phyloP scores from a whole-genome alignment of 2,113 vertebrate genomes.

The Lampris incognitus region DNA sequence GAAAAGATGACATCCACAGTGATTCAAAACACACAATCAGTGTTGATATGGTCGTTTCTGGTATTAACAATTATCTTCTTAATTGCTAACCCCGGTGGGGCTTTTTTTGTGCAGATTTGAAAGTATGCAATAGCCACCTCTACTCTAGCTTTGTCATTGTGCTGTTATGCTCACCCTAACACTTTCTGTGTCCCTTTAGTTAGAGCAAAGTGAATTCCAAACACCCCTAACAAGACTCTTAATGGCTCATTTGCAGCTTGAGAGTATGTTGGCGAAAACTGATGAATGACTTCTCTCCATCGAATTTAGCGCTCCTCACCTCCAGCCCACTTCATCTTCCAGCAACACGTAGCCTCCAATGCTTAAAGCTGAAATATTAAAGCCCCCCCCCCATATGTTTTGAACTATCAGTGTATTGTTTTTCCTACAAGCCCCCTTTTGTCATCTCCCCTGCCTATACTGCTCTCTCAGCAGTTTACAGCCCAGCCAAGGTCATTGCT shows the following conservation, averaged over 20 bases:
- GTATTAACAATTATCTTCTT: background rate
- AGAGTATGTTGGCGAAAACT: conserved; percentile 3
- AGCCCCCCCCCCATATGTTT: conserved; percentile 53
- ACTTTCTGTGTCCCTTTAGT: background rate
- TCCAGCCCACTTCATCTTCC: conserved; percentile 33
- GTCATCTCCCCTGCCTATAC: conserved; percentile 72
- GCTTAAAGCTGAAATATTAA: conserved; percentile 72
- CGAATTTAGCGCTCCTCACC: conserved; percentile 49
- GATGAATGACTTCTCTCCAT: background rate
- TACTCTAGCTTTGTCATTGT: background rate
- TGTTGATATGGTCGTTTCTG: conserved; percentile 1
- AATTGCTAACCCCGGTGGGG: background rate
- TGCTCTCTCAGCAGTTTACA: conserved; percentile 81
- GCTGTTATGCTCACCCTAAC: background rate
- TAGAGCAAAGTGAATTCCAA: background rate
- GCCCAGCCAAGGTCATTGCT: conserved; percentile 72
- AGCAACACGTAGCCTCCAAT: background rate
- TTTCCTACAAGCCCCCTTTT: conserved; percentile 69
- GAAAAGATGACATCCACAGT: background rate
- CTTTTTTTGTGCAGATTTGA: background rate
- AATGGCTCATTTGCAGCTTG: background rate
- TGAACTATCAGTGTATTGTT: conserved; percentile 81
- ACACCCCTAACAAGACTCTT: background rate
- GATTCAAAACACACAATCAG: background rate
- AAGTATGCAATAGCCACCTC: background rate